phyloP scores from a whole-genome alignment of 2,797 vertebrate species.

The Petrocephalus sullivani region DNA sequence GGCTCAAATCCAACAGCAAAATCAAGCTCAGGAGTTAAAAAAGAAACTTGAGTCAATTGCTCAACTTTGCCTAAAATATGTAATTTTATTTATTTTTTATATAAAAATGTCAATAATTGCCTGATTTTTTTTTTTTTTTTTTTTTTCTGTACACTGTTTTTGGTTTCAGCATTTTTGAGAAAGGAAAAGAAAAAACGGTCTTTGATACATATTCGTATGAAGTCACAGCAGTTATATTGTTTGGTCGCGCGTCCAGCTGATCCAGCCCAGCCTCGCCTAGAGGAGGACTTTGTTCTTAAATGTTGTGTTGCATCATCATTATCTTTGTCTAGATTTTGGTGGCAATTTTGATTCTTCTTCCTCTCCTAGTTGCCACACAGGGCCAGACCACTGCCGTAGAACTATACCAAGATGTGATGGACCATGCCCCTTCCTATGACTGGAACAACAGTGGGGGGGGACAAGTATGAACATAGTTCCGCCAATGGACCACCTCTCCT shows the following conservation, averaged over 20 bases:
- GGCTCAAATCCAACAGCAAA: neutral
- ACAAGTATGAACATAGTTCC: neutral
- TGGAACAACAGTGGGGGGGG: neutral
- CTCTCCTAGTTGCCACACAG: neutral
- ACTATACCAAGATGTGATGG: conserved; percentile 33
- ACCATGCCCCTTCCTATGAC: neutral
- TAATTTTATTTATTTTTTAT: neutral
- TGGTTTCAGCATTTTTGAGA: neutral
- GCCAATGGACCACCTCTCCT: neutral
- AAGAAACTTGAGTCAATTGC: neutral
- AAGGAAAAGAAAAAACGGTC: neutral
- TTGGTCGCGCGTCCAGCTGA: neutral
- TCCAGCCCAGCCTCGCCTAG: neutral
- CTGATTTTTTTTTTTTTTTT: neutral
- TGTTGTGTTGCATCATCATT: neutral
- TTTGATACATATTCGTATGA: neutral
- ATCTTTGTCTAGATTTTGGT: neutral
- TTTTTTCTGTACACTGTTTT: neutral
- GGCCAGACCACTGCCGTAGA: neutral
- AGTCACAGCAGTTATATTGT: neutral
- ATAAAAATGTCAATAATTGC: neutral
- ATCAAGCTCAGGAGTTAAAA: neutral
- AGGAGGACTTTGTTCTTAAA: neutral
- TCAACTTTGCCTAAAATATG: neutral
- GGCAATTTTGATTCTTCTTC: neutral